Evolutionary conservation across 1,140 invertebrate genomes (phyloP).

Genomic region (Catajapyx aquilonaris): DNA sequence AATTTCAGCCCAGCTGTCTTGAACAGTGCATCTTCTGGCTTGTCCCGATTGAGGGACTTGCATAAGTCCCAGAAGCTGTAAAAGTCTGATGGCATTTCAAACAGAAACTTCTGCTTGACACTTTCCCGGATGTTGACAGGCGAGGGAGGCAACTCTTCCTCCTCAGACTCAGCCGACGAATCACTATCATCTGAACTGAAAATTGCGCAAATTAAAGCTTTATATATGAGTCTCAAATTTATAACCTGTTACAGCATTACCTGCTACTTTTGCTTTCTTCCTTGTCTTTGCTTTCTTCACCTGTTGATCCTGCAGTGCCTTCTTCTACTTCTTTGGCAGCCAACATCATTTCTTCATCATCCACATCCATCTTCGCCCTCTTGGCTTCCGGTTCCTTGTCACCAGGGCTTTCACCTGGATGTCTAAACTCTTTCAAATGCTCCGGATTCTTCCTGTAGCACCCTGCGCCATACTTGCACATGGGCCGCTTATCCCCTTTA

Average conservation of each 20-base stretch:
- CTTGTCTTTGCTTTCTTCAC: slow-evolving; percentile 7
- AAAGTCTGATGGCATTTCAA: slow-evolving; percentile 77
- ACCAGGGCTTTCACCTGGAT: slow-evolving; percentile 12
- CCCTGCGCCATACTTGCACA: slow-evolving; percentile 21
- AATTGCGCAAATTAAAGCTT: too few relatives aligned
- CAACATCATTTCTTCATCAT: neutral
- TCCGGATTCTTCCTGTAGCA: slow-evolving; percentile 22
- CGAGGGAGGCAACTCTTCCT: slow-evolving; percentile 8
- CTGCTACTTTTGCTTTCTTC: slow-evolving; percentile 10
- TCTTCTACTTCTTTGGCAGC: neutral
- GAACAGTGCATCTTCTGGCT: slow-evolving; percentile 30
- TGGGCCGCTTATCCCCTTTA: slow-evolving; percentile 4
- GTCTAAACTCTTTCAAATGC: slow-evolving; percentile 19
- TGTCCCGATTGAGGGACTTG: slow-evolving; percentile 31
- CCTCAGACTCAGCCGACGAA: slow-evolving; percentile 6
- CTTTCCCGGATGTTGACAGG: slow-evolving; percentile 19
- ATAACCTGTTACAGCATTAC: slow-evolving; percentile 8
- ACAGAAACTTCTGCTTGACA: slow-evolving; percentile 52
- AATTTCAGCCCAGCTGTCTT: slow-evolving; percentile 41
- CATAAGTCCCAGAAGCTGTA: slow-evolving; percentile 66
- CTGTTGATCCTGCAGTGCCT: slow-evolving; percentile 8
- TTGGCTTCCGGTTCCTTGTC: neutral
- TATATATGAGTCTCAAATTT: too few relatives aligned
- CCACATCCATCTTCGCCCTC: neutral
- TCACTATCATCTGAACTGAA: too few relatives aligned